These are phyloP conservation scores for Aulostomus chinensis DNA, from an alignment of 2,797 vertebrate genomes.

Conservation along the genomic window DNA sequence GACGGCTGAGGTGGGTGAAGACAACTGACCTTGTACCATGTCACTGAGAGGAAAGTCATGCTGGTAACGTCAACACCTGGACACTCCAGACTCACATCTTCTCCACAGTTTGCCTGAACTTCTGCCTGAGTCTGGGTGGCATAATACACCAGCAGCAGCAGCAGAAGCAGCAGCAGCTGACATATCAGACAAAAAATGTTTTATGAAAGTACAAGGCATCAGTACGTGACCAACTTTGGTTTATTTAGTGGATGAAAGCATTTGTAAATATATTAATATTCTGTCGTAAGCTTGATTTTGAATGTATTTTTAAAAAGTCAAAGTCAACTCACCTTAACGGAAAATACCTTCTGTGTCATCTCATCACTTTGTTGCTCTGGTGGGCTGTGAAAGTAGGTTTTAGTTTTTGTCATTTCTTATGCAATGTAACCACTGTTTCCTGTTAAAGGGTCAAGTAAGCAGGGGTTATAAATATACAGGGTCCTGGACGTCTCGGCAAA, in stretches of 20 bases:
- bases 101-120: conserved; percentile 17
- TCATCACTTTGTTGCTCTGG: too few relatives aligned
- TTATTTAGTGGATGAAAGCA: too few relatives aligned
- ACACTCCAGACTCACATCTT: conserved; percentile 55
- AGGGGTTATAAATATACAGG: too few relatives aligned
- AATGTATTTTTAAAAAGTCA: not conserved
- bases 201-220: too few relatives aligned
- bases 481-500: too few relatives aligned
- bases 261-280: too few relatives aligned
- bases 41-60: conserved; percentile 38
- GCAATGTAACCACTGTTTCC: too few relatives aligned
- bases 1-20: not conserved
- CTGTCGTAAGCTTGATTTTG: too few relatives aligned
- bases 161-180: not conserved
- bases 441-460: too few relatives aligned
- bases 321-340: conserved; percentile 52
- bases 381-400: too few relatives aligned
- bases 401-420: too few relatives aligned
- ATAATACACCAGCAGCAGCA: conserved; percentile 48
- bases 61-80: not conserved
- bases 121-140: not conserved
- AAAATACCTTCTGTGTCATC: conserved; percentile 30
- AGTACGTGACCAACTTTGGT: too few relatives aligned
- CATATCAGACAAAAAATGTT: not conserved
- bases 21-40: conserved; percentile 76